phyloP scores from a whole-genome alignment of 2,797 vertebrate species.

The Anas georgica region DNA sequence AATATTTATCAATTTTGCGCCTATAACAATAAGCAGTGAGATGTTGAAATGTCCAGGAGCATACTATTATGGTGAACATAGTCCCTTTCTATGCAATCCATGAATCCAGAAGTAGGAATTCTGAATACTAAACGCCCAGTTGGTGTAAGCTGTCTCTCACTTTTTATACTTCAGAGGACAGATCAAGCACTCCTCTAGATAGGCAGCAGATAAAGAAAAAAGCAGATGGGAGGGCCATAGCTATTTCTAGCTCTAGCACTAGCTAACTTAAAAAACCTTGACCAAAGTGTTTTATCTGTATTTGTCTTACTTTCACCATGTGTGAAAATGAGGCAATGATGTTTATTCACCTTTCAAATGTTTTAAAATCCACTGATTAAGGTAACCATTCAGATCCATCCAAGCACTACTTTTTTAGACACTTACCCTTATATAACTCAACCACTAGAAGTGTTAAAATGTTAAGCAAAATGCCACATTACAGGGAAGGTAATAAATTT shows the following conservation, averaged over 20 bases:
- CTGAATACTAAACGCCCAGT: not conserved
- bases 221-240: not conserved
- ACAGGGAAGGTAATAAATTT: not conserved
- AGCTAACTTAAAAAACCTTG: constrained; percentile 23
- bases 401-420: not conserved
- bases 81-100: not conserved
- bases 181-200: not conserved
- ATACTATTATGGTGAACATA: not conserved
- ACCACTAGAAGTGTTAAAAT: not conserved
- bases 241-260: constrained; percentile 49
- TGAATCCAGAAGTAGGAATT: not conserved
- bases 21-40: not conserved
- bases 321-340: constrained; percentile 55
- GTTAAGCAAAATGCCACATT: not conserved
- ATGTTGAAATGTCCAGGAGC: not conserved
- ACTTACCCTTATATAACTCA: not conserved
- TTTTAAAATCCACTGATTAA: constrained; percentile 27
- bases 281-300: constrained; percentile 46
- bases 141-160: not conserved
- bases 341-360: constrained; percentile 13
- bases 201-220: not conserved
- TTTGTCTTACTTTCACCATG: constrained; percentile 44
- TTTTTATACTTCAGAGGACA: not conserved
- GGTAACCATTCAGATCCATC: not conserved
- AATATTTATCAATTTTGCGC: not conserved